A percentile compares a stretch with the other conserved stretches of the same genome.
phyloP scores from a whole-genome alignment of 1,140 invertebrate species.

The Chrysomallon squamiferum region DNA sequence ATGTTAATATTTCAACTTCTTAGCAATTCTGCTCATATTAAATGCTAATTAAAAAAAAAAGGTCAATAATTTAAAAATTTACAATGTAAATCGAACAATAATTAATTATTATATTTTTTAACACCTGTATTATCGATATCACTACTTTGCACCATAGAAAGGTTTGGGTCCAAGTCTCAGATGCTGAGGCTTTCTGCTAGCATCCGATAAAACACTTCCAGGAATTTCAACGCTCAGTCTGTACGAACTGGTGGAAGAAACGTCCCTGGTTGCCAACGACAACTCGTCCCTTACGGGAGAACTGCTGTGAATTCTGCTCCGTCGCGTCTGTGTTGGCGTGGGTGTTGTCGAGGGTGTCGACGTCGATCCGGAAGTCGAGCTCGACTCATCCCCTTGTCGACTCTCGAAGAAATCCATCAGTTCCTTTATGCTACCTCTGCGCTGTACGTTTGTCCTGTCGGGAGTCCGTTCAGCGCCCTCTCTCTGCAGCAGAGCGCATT shows the following conservation, averaged over 20 bases:
- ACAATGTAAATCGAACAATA: too few relatives aligned
- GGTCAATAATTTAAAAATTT: too few relatives aligned
- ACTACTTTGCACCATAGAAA: slow-evolving; percentile 52
- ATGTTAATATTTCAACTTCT: too few relatives aligned
- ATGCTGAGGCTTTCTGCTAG: slow-evolving; percentile 27
- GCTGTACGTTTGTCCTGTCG: slow-evolving; percentile 20
- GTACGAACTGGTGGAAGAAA: slow-evolving; percentile 6
- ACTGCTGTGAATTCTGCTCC: slow-evolving; percentile 12
- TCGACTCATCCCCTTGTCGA: slow-evolving; percentile 21
- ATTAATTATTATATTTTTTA: too few relatives aligned
- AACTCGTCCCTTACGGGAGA: not conserved
- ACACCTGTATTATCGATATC: too few relatives aligned
- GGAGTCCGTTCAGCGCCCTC: slow-evolving; percentile 19
- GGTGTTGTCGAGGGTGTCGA: not conserved
- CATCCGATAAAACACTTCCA: slow-evolving; percentile 18
- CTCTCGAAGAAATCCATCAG: slow-evolving; percentile 50
- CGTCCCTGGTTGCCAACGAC: slow-evolving; percentile 11
- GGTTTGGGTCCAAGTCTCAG: slow-evolving; percentile 55
- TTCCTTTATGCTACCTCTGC: slow-evolving; percentile 56
- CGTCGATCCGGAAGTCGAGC: not conserved
- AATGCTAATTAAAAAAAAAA: too few relatives aligned
- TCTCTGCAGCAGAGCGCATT: not conserved
- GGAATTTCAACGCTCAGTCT: slow-evolving; percentile 49
- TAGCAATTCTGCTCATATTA: too few relatives aligned
- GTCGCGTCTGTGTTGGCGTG: slow-evolving; percentile 10